These are phyloP conservation scores for Leptinotarsa rubiginosa DNA, from an alignment of 2,888 invertebrate genomes.

Conservation along the genomic window DNA sequence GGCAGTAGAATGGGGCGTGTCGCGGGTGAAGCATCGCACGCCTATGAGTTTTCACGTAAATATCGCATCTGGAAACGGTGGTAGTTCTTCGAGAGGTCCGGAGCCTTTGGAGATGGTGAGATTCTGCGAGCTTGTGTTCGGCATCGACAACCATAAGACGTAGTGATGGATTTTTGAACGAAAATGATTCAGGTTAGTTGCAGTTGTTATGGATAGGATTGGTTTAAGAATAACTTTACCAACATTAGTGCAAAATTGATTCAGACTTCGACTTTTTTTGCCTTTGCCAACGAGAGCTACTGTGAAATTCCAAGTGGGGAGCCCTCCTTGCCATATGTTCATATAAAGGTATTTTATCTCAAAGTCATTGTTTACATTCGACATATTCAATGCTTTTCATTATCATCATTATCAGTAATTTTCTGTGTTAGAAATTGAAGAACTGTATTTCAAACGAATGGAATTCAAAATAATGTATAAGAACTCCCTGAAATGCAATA, in stretches of 20 bases:
- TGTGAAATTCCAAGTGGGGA: no score
- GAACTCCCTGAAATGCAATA: no score
- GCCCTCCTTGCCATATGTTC: neutral
- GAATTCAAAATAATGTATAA: no score
- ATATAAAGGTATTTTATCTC: neutral
- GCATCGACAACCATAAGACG: constrained; percentile 33
- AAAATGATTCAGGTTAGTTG: constrained; percentile 44
- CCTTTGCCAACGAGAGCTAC: neutral
- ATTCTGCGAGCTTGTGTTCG: constrained; percentile 25
- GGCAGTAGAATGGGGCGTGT: constrained; percentile 65
- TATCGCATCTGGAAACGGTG: constrained; percentile 31
- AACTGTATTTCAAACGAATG: no score
- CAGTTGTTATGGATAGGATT: neutral
- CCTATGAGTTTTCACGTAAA: constrained; percentile 43
- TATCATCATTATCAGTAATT: neutral
- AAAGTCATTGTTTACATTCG: neutral
- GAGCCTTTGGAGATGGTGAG: constrained; percentile 25
- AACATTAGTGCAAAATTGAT: neutral
- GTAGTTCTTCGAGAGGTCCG: constrained; percentile 28
- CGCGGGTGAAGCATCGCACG: constrained; percentile 51
- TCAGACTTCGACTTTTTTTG: no score
- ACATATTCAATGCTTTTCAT: neutral
- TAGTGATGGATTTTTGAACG: constrained; percentile 31
- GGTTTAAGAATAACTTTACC: neutral
- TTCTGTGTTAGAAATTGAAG: no score